Percentiles rank a stretch among this genome's conserved stretches.
These are phyloP conservation scores for Noctilio leporinus DNA, from an alignment of 2,113 vertebrate species.

Conservation along the genomic window DNA sequence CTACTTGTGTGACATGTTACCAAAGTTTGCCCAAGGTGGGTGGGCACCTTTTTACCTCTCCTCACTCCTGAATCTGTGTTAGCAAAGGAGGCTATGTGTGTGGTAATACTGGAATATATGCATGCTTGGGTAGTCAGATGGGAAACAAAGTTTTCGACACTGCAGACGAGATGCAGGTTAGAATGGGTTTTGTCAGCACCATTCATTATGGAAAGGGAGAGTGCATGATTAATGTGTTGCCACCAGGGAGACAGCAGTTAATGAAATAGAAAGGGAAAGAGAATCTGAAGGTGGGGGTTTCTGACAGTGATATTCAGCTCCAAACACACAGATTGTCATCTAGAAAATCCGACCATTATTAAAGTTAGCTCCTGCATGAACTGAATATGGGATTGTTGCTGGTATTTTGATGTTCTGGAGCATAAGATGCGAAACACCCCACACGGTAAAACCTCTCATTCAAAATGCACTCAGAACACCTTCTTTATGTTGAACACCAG, in stretches of 20 bases:
- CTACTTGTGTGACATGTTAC: fast-evolving
- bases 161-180: background rate
- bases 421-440: background rate
- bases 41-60: background rate
- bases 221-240: background rate
- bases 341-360: background rate
- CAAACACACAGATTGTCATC: background rate
- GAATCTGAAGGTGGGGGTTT: background rate
- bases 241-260: background rate
- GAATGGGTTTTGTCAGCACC: background rate
- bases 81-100: background rate
- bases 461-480: background rate
- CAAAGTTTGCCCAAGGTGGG: background rate
- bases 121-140: background rate
- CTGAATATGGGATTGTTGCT: too few relatives aligned
- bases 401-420: background rate
- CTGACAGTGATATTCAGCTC: background rate
- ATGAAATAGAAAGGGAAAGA: background rate
- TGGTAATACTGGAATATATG: background rate
- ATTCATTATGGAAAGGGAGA: background rate
- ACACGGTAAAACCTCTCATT: background rate
- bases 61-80: background rate
- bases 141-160: background rate
- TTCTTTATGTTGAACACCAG: background rate
- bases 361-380: background rate